These are phyloP conservation scores for Trissolcus brochymenae DNA, from an alignment of 2,888 invertebrate species.

Conservation along the genomic window DNA sequence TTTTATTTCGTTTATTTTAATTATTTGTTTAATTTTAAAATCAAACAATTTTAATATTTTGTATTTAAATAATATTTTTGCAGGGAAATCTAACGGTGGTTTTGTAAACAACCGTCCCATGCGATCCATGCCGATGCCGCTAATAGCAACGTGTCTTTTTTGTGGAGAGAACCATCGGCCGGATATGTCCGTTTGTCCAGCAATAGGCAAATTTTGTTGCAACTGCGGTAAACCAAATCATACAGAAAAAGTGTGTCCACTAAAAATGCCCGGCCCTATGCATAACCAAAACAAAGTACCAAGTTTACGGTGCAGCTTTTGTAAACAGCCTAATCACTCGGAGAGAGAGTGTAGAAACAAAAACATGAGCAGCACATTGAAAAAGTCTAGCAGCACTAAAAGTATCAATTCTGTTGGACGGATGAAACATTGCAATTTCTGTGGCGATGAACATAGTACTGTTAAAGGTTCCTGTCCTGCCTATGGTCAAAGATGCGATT, in stretches of 20 bases:
- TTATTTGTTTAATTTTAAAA: too few species aligned
- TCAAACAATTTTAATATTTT: too few species aligned
- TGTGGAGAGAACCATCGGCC: not conserved
- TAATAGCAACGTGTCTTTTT: not conserved
- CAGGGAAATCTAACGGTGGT: too few species aligned
- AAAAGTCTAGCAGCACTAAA: not conserved
- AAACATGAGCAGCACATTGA: not conserved
- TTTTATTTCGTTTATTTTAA: too few species aligned
- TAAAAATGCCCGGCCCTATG: not conserved
- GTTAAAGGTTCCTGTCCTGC: slow-evolving; percentile 11
- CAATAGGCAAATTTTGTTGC: slow-evolving; percentile 10
- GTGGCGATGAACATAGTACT: slow-evolving; percentile 1
- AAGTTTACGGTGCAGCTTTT: not conserved
- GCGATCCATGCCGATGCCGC: too few species aligned
- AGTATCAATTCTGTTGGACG: not conserved
- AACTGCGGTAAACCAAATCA: slow-evolving; percentile 11
- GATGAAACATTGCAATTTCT: slow-evolving; percentile 11
- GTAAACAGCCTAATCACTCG: not conserved
- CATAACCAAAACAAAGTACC: not conserved
- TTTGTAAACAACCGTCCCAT: too few species aligned
- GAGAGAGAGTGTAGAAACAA: slow-evolving; percentile 1
- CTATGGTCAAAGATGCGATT: slow-evolving; percentile 8
- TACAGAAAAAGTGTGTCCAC: slow-evolving; percentile 5
- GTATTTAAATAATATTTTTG: too few species aligned
- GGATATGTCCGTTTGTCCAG: slow-evolving; percentile 5